Evolutionary conservation across 2,888 invertebrate species (phyloP).

Genomic region (Lucinisca nassula): DNA sequence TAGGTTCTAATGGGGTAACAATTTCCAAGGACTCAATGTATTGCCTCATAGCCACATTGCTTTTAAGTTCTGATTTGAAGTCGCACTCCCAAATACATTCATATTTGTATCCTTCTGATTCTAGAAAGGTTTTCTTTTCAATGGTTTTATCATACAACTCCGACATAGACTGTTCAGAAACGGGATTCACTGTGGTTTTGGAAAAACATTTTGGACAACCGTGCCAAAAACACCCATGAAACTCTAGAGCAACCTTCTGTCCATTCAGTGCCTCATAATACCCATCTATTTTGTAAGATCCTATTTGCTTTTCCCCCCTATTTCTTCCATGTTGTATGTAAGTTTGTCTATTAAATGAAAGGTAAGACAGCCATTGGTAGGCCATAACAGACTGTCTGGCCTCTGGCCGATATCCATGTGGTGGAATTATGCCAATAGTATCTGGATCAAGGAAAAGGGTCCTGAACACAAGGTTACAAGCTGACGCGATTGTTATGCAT

Average conservation of each 20-base stretch:
- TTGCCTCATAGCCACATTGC: constrained; percentile 32
- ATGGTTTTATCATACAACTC: constrained; percentile 34
- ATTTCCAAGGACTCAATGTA: constrained; percentile 53
- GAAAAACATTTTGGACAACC: constrained; percentile 15
- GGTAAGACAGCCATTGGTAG: too few species aligned
- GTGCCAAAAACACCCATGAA: constrained; percentile 2
- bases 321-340: constrained; percentile 29
- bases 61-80: constrained; percentile 52
- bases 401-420: too few species aligned
- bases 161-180: constrained; percentile 28
- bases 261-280: constrained; percentile 28
- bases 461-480: too few species aligned
- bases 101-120: constrained; percentile 48
- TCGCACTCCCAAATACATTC: constrained; percentile 73
- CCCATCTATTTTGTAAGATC: constrained; percentile 35
- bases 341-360: too few species aligned
- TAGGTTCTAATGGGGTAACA: constrained; percentile 58
- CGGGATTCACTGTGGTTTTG: constrained; percentile 27
- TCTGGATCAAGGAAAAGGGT: too few species aligned
- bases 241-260: constrained; percentile 37
- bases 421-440: too few species aligned
- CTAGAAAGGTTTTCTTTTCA: constrained; percentile 13
- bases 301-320: constrained; percentile 40
- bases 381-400: too few species aligned
- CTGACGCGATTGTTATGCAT: not conserved